Percentiles rank a stretch among this genome's conserved stretches.
phyloP scores from a whole-genome alignment of 2,888 invertebrate genomes.

The Pyrochroa serraticornis region DNA sequence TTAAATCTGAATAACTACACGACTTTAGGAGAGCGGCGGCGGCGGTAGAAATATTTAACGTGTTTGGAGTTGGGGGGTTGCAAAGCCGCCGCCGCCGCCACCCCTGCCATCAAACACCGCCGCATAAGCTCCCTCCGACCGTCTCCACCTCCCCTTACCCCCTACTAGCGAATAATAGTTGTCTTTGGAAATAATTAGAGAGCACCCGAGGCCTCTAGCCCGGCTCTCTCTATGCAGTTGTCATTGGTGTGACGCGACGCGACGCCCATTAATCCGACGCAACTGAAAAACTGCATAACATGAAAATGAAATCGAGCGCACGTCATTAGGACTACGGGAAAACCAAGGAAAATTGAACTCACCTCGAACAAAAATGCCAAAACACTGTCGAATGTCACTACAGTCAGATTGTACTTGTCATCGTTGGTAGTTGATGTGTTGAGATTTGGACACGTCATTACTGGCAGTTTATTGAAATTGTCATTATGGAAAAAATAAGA shows the following conservation, averaged over 20 bases:
- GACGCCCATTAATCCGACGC: not conserved
- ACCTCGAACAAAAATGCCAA: no score
- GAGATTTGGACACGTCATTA: no score
- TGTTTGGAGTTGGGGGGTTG: constrained; percentile 10
- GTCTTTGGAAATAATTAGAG: constrained; percentile 50
- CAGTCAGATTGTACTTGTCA: no score
- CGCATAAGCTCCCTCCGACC: constrained; percentile 24
- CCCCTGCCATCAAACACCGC: constrained; percentile 18
- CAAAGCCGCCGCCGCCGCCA: constrained; percentile 2
- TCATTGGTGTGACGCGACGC: constrained; percentile 30
- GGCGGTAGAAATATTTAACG: constrained; percentile 34
- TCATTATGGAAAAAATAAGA: no score
- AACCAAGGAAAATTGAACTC: no score
- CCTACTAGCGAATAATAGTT: constrained; percentile 47
- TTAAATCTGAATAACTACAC: constrained; percentile 45
- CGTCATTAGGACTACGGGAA: no score
- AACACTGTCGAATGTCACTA: no score
- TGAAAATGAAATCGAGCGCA: no score
- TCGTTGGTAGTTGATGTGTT: no score
- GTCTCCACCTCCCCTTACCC: no score
- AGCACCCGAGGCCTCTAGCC: constrained; percentile 34
- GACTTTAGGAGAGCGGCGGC: constrained; percentile 35
- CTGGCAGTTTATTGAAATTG: no score
- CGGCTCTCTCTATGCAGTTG: constrained; percentile 32
- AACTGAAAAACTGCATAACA: no score